These are phyloP conservation scores for Nebria ingens DNA, from an alignment of 1,140 invertebrate genomes.

Conservation along the genomic window DNA sequence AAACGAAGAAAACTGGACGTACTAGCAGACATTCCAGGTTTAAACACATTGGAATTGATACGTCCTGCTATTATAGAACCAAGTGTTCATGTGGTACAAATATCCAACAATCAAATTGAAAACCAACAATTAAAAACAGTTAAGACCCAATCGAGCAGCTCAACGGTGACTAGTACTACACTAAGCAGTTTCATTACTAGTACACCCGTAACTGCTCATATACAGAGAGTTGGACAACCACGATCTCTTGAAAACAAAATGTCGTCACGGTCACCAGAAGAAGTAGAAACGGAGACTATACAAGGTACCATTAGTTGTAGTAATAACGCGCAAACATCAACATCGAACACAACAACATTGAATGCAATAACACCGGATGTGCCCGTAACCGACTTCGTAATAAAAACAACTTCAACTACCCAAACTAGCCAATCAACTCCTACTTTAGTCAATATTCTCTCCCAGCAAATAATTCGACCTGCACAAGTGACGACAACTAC, in stretches of 20 bases:
- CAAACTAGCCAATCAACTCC: conserved; percentile 32
- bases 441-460: conserved; percentile 33
- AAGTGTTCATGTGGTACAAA: conserved; percentile 49
- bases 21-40: conserved; percentile 39
- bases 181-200: conserved; percentile 12
- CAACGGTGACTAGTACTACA: neutral
- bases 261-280: neutral
- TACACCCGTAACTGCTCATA: conserved; percentile 32
- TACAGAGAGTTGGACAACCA: conserved; percentile 36
- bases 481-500: conserved; percentile 17
- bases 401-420: neutral
- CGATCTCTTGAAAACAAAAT: conserved; percentile 16
- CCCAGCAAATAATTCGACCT: conserved; percentile 27
- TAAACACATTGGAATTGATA: conserved; percentile 45
- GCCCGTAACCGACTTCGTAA: no score
- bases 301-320: neutral
- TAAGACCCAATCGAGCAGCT: neutral
- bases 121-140: neutral
- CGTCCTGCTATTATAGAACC: conserved; percentile 39
- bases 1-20: conserved; percentile 24
- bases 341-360: neutral
- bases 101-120: conserved; percentile 18
- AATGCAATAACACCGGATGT: neutral
- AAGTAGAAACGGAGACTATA: neutral
- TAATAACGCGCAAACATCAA: neutral